Evolutionary conservation across 2,797 vertebrate genomes (phyloP).

Genomic region (Anabacerthia variegaticeps): DNA sequence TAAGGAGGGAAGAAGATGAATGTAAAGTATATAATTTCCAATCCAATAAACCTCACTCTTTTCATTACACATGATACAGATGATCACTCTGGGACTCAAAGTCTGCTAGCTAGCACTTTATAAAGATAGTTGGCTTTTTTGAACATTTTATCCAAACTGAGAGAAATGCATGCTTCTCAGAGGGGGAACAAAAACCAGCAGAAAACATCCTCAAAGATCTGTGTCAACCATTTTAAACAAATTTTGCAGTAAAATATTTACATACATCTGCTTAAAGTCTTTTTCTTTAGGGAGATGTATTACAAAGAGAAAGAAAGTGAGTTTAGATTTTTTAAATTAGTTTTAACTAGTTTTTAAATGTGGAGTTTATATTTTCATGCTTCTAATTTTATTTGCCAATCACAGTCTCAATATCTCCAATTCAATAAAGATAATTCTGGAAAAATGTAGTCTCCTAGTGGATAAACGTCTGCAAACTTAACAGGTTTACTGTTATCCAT

Average conservation of each 20-base stretch:
- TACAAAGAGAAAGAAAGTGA: neutral
- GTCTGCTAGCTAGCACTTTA: neutral
- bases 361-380: neutral
- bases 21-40: neutral
- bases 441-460: neutral
- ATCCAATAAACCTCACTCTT: neutral
- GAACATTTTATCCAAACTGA: neutral
- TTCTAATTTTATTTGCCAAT: neutral
- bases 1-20: neutral
- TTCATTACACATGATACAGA: neutral
- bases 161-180: neutral
- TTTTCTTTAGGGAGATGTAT: neutral
- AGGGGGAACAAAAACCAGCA: neutral
- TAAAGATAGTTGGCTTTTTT: neutral
- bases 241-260: neutral
- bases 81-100: neutral
- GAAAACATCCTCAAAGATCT: neutral
- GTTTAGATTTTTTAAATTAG: neutral
- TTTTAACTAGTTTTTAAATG: neutral
- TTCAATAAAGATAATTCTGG: neutral
- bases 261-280: fast-evolving
- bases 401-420: neutral
- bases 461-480: neutral
- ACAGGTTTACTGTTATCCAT: neutral
- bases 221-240: neutral